phyloP scores from a whole-genome alignment of 2,888 invertebrate species.

The Physocephala rufipes region DNA sequence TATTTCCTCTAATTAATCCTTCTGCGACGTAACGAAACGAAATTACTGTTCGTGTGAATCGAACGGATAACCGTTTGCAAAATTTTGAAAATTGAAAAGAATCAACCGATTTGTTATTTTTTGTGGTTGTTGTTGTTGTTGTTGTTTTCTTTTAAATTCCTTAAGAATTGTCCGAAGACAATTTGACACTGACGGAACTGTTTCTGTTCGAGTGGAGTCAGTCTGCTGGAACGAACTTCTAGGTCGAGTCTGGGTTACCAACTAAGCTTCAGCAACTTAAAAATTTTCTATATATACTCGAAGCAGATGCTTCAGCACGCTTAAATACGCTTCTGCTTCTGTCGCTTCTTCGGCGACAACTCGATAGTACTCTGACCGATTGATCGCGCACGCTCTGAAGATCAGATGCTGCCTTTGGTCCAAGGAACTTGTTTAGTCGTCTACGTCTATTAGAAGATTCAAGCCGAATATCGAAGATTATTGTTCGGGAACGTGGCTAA shows the following conservation, averaged over 20 bases:
- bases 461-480: neutral
- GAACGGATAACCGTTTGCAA: constrained; percentile 41
- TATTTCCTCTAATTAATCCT: constrained; percentile 32
- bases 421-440: constrained; percentile 33
- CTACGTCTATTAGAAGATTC: neutral
- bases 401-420: constrained; percentile 36
- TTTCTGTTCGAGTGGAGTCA: neutral
- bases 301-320: constrained; percentile 50
- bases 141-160: no score
- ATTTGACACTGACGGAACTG: constrained; percentile 32
- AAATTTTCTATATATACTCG: constrained; percentile 66
- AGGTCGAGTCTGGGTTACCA: constrained; percentile 65
- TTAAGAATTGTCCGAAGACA: constrained; percentile 35
- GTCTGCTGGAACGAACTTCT: constrained; percentile 60
- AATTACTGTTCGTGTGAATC: constrained; percentile 53
- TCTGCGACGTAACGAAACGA: constrained; percentile 62
- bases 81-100: constrained; percentile 36
- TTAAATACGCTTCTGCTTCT: no score
- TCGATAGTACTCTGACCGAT: constrained; percentile 58
- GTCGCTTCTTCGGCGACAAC: constrained; percentile 62
- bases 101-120: constrained; percentile 53
- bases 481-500: neutral
- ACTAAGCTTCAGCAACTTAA: constrained; percentile 64
- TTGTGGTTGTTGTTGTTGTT: no score
- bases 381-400: constrained; percentile 42